phyloP scores from a whole-genome alignment of 2,797 vertebrate species.

The Sylvilagus floridanus region DNA sequence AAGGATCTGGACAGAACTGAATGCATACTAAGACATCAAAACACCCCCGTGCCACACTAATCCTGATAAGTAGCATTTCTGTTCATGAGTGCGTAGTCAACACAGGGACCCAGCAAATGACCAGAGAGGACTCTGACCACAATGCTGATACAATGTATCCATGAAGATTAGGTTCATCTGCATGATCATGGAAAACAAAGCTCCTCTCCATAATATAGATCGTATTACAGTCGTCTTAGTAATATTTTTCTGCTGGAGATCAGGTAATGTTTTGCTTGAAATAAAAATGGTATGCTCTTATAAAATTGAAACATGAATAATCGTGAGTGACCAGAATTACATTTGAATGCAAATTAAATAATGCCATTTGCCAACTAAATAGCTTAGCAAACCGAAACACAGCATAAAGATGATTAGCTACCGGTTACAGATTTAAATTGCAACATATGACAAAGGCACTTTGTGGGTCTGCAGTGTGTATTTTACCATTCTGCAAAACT shows the following conservation, averaged over 20 bases:
- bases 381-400: constrained; percentile 64
- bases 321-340: constrained; percentile 62
- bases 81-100: neutral
- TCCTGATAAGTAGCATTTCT: neutral
- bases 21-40: neutral
- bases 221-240: constrained; percentile 49
- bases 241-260: constrained; percentile 47
- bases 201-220: neutral
- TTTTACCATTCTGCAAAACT: constrained; percentile 27
- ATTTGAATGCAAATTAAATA: constrained; percentile 67
- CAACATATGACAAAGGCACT: neutral
- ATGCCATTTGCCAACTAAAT: constrained; percentile 53
- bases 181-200: constrained; percentile 28
- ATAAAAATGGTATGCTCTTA: constrained; percentile 50
- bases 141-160: neutral
- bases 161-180: constrained; percentile 44
- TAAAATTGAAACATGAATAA: constrained; percentile 64
- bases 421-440: constrained; percentile 48
- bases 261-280: constrained; percentile 72
- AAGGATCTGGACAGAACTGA: neutral
- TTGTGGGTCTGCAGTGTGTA: neutral
- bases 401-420: constrained; percentile 4
- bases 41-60: neutral
- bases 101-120: neutral
- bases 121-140: neutral